A percentile compares a stretch with the other conserved stretches of the same genome.
Conservation (phyloP, 2,797 vertebrate species). For the Trachops cirrhosus region DNA sequence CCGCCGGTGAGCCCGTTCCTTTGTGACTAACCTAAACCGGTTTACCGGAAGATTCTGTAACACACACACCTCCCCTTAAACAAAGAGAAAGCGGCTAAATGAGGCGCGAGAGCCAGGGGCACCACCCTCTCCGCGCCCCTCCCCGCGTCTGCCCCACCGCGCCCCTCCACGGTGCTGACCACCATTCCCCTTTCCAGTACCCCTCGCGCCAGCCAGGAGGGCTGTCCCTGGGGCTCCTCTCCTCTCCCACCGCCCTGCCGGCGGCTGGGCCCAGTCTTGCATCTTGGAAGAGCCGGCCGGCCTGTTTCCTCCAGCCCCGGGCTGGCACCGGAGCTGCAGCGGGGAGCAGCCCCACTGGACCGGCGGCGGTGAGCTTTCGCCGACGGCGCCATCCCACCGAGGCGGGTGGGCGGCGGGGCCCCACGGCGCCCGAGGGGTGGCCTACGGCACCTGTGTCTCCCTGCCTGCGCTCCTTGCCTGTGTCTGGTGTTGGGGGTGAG, state of each 20-base stretch:
- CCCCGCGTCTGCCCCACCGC: neutral
- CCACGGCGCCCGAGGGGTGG: neutral
- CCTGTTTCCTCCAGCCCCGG: conserved; percentile 42
- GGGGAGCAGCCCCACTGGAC: conserved; percentile 60
- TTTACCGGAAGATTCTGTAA: neutral
- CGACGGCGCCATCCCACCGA: rapidly evolving
- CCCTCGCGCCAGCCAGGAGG: conserved; percentile 68
- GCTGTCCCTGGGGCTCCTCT: neutral
- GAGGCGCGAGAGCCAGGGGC: neutral
- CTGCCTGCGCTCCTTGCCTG: neutral
- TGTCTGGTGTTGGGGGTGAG: neutral
- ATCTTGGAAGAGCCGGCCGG: conserved; percentile 52
- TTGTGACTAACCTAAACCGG: rapidly evolving
- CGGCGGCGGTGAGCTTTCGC: conserved; percentile 57
- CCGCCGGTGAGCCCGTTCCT: rapidly evolving
- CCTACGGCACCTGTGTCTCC: neutral
- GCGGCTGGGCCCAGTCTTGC: conserved; percentile 59
- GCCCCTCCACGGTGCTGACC: neutral
- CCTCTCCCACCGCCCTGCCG: neutral
- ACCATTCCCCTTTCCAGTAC: conserved; percentile 48
- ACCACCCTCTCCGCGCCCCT: too few relatives aligned
- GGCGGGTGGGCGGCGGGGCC: too few relatives aligned
- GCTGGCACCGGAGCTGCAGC: conserved; percentile 52
- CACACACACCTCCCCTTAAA: rapidly evolving
- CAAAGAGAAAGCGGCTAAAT: rapidly evolving